Conservation (phyloP, 2,888 invertebrate genomes). For the Beris morrisii region DNA sequence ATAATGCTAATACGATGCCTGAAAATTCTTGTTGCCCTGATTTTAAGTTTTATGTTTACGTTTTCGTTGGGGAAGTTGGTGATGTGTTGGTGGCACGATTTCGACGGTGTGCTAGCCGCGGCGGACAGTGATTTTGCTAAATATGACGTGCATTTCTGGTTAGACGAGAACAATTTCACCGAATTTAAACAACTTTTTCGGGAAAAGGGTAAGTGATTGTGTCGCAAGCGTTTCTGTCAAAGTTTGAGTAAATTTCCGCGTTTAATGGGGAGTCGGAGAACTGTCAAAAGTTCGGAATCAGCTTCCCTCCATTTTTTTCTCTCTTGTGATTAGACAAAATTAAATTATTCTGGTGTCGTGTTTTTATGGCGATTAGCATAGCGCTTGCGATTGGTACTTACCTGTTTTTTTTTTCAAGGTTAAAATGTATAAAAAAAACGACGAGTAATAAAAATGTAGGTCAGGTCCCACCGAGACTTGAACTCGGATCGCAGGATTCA, state of each 20-base stretch:
- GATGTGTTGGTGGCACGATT: slow-evolving; percentile 55
- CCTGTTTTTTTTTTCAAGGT: too few relatives aligned
- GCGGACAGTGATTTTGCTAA: slow-evolving; percentile 57
- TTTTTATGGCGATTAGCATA: too few relatives aligned
- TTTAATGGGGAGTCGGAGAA: background rate
- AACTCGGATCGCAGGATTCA: slow-evolving; percentile 59
- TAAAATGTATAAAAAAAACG: background rate
- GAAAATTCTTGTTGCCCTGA: slow-evolving; percentile 57
- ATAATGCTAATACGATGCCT: slow-evolving; percentile 51
- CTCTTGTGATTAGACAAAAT: too few relatives aligned
- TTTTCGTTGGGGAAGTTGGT: slow-evolving; percentile 57
- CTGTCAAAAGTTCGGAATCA: background rate
- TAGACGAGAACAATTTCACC: slow-evolving; percentile 71
- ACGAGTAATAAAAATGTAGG: slow-evolving; percentile 25
- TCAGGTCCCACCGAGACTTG: slow-evolving; percentile 58
- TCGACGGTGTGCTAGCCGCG: slow-evolving; percentile 43
- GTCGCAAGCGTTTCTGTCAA: background rate
- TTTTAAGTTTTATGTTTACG: slow-evolving; percentile 59
- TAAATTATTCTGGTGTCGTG: too few relatives aligned
- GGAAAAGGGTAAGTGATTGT: slow-evolving; percentile 66
- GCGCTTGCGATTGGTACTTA: background rate
- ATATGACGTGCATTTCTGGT: slow-evolving; percentile 72
- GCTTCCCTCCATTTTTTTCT: too few relatives aligned
- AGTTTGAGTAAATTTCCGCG: background rate
- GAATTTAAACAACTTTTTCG: slow-evolving; percentile 71